Evolutionary conservation across 1,140 invertebrate species (phyloP).

Genomic region (Penaeus japonicus): DNA sequence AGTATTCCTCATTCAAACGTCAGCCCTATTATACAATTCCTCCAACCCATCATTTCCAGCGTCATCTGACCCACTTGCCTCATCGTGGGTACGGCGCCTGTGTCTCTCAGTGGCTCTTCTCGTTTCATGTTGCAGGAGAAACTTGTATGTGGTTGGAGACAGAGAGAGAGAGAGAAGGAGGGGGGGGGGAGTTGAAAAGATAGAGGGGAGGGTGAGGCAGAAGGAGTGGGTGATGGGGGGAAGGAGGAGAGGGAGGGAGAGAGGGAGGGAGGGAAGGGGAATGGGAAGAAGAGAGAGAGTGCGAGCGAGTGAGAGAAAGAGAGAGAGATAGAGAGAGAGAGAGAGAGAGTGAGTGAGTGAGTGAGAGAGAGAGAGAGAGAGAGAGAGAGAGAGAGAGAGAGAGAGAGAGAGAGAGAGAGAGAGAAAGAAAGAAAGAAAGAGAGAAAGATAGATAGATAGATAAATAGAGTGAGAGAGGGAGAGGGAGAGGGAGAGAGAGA

Average conservation of each 20-base stretch:
- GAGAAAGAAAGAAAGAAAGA: no score
- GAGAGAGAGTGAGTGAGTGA: neutral
- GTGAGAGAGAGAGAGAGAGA: no score
- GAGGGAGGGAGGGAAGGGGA: neutral
- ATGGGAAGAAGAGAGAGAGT: no score
- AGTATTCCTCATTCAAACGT: no score
- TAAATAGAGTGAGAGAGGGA: no score
- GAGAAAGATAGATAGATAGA: no score
- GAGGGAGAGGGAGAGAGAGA: no score
- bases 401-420: no score
- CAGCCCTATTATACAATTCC: no score
- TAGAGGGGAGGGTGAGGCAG: neutral
- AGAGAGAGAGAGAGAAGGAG: neutral
- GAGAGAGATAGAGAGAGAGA: neutral
- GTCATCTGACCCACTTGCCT: neutral
- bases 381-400: no score
- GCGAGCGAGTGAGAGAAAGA: neutral
- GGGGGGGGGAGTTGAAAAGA: neutral
- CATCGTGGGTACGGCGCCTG: neutral
- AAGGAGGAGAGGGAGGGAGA: neutral
- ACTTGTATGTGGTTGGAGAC: neutral
- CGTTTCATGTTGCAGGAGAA: neutral
- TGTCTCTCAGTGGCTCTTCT: no score
- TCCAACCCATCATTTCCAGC: no score
- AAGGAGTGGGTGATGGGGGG: neutral